Base-by-base conservation (phyloP, 1,140 invertebrate species). In the Matsumurasca onukii region DNA sequence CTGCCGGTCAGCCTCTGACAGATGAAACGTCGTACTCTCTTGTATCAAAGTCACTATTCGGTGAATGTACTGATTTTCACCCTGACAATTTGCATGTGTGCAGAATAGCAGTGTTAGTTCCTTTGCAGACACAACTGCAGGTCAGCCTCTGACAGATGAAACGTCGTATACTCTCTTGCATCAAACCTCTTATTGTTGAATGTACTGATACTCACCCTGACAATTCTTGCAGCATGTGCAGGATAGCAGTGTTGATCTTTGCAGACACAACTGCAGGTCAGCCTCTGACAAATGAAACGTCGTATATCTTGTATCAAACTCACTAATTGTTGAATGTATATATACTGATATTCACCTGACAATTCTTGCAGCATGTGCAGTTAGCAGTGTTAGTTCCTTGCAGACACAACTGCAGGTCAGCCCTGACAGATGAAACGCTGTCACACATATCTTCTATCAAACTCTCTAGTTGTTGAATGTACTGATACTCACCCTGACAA, bases 11-110 rank as follows among this genome's bases (percentile, higher is more conserved):
- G 69, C 66, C 13, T 69, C 68, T n/a, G 69, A 70, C 13, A 73
- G 25, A 52, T 69, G 64, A 30, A 73, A 67, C 15, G 67, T 70
- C 5, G 70, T 71, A 34, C 73, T 74, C 5, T 49, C 62, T 27
- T 73, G 69, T 3, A 72, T 66, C 13, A 74, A 31, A 17, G 30
- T 51, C 9, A 67, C 69, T 55, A 74, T 30, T 34, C 68, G 31
- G 24, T 63, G 61, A 45, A 72, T 69, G 55, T 74, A 74, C 39
- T 65, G 62, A 15, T 72, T n/a, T n/a, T n/a, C n/a, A n/a, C n/a
- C n/a, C 59, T 31, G 59, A 30, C n/a, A n/a, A n/a, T n/a, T n/a
- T n/a, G n/a, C n/a, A n/a, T n/a, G n/a, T n/a, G n/a, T n/a, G n/a
- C n/a, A n/a, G n/a, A n/a, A n/a, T n/a, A n/a, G n/a, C n/a, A n/a